Percentiles rank a stretch among this genome's conserved stretches.
Evolutionary conservation across 2,113 vertebrate species (phyloP).

Genomic region (Cairina moschata): DNA sequence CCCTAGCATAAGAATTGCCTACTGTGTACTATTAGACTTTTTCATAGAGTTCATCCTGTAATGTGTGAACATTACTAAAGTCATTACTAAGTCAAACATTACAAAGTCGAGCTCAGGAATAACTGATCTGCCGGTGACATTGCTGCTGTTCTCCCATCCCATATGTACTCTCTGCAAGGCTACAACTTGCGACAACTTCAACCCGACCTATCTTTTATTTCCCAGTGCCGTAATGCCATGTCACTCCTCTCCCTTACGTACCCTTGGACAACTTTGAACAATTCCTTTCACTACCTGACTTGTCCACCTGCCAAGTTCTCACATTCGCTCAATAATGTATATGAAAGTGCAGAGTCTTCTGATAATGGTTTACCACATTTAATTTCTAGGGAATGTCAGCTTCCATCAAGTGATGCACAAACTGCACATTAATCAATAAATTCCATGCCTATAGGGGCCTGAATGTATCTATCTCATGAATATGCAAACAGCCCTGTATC

Average conservation of each 20-base stretch:
- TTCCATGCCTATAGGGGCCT: slow-evolving; percentile 22
- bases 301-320: slow-evolving; percentile 14
- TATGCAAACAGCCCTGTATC: slow-evolving; percentile 51
- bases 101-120: neutral
- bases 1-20: neutral
- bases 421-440: slow-evolving; percentile 57
- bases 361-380: slow-evolving; percentile 33
- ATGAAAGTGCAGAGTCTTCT: neutral
- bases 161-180: neutral
- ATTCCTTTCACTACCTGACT: neutral
- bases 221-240: neutral
- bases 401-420: slow-evolving; percentile 49
- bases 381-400: slow-evolving; percentile 34
- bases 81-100: neutral
- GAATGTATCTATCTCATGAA: slow-evolving; percentile 51
- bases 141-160: neutral
- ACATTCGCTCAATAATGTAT: slow-evolving; percentile 48
- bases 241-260: neutral
- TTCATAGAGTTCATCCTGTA: neutral
- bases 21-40: neutral
- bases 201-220: neutral
- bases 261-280: slow-evolving; percentile 2
- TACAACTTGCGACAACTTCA: neutral
- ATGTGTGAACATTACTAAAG: neutral
- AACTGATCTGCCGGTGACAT: neutral